These are phyloP conservation scores for Melinaea menophilus DNA, from an alignment of 2,888 invertebrate species.

Conservation along the genomic window DNA sequence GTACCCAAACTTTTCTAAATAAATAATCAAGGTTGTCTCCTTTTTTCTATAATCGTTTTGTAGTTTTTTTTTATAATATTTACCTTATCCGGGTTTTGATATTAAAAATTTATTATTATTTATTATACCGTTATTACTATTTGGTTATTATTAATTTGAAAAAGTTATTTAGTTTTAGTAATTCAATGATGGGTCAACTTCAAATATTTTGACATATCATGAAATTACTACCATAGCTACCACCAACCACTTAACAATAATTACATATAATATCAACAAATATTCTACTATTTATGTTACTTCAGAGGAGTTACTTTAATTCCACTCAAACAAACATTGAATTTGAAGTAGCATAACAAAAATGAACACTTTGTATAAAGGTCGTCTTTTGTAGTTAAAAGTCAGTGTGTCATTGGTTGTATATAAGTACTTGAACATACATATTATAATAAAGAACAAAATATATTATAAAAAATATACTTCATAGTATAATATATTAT, in stretches of 20 bases:
- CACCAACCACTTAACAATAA: not conserved
- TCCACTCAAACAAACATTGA: not conserved
- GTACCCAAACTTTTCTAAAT: constrained; percentile 35
- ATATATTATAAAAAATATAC: not conserved
- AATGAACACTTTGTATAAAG: not conserved
- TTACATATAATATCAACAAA: not conserved
- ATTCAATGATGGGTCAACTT: too few relatives aligned
- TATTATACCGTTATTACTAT: too few relatives aligned
- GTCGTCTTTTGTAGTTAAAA: constrained; percentile 16
- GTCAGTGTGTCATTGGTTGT: constrained; percentile 26
- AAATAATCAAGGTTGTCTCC: constrained; percentile 20
- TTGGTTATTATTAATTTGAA: too few relatives aligned
- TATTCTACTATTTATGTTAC: not conserved
- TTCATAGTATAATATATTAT: not conserved
- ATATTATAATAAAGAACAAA: too few relatives aligned
- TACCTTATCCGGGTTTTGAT: not conserved
- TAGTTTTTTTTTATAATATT: constrained; percentile 12
- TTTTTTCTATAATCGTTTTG: constrained; percentile 7
- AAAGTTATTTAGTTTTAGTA: too few relatives aligned
- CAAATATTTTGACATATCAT: too few relatives aligned
- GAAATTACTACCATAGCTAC: too few relatives aligned
- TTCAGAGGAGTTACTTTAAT: not conserved
- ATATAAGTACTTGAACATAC: not conserved
- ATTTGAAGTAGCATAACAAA: constrained; percentile 2
- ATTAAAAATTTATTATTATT: not conserved